Conservation (phyloP, 2,888 invertebrate genomes). For the Aradus depressus region DNA sequence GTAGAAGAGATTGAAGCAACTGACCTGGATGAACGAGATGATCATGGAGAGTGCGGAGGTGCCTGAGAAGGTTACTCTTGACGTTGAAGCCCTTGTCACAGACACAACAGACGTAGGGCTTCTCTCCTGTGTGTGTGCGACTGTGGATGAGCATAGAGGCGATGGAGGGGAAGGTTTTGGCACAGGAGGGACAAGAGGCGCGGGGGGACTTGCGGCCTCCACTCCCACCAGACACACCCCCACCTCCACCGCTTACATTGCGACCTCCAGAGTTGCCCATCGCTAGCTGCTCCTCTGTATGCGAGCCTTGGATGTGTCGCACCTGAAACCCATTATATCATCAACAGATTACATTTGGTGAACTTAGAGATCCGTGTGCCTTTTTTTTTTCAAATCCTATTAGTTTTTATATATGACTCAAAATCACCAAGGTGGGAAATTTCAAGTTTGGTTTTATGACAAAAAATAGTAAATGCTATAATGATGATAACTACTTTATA, state of each 20-base stretch:
- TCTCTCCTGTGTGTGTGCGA: conserved; percentile 63
- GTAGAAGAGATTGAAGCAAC: too few relatives aligned
- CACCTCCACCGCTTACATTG: too few relatives aligned
- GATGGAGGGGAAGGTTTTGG: conserved; percentile 64
- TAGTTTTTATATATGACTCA: too few relatives aligned
- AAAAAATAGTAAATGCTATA: too few relatives aligned
- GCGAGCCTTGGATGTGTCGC: conserved; percentile 66
- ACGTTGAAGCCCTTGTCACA: conserved; percentile 71
- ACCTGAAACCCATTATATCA: too few relatives aligned
- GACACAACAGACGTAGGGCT: conserved; percentile 59
- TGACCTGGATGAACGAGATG: conserved; percentile 45
- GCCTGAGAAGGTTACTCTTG: conserved; percentile 61
- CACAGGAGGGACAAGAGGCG: conserved; percentile 51
- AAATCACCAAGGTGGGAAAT: too few relatives aligned
- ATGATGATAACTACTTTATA: too few relatives aligned
- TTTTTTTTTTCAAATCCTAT: too few relatives aligned
- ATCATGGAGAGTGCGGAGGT: conserved; percentile 62
- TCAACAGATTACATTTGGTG: too few relatives aligned
- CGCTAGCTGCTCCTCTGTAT: conserved; percentile 50
- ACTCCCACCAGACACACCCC: too few relatives aligned
- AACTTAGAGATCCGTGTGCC: too few relatives aligned
- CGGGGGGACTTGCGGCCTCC: conserved; percentile 14
- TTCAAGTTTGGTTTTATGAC: too few relatives aligned
- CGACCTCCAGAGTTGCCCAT: conserved; percentile 31
- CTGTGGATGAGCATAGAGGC: conserved; percentile 69